Base-by-base conservation (phyloP, 2,797 vertebrate species). In the Cossypha caffra region DNA sequence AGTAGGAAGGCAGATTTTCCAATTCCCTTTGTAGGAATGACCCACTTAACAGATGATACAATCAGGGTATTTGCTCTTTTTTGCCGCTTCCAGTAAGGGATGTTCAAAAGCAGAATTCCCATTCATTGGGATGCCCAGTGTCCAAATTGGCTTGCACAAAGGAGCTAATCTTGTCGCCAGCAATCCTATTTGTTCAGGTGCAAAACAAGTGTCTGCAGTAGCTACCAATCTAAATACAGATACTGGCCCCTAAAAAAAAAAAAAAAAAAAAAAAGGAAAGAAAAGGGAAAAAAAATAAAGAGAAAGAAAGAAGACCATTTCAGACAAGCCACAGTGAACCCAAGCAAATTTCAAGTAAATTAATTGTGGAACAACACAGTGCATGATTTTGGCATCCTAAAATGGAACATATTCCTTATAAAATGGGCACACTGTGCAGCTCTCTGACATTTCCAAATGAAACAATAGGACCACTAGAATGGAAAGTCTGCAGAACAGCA, bases 401-500 rank as follows among this genome's bases (percentile, higher is more conserved):
- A 90, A 79, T 92, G 86, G 95, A 97, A 94, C 18, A 42, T 85
- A 86, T 63, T 86, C 50, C 94, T 93, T 94, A n/a, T 74, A 93
- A 96, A 96, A 92, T 79, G 74, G 86, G 73, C 89, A 84, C 88
- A 71, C 88, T 80, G 71, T 88, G 43, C 48, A 48, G 64, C 17
- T 26, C 90, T 87, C 80, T 90, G 93, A 90, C 33, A 42, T 96
- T 97, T 97, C 95, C 94, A 96, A 45, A 90, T 94, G 95, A 96
- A 97, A 97, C 96, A 95, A 87, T 90, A 86, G 91, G 86, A 93
- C 94, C 93, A 68, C 83, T 90, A 75, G 91, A 76, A 93, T 96
- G 92, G 93, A 96, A 97, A 97, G 93, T 96, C 96, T 95, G 93
- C 81, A 96, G 86, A 97, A 96, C 31, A 0, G 88, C 91, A 90